These are phyloP conservation scores for Saguinus imperator DNA, from an alignment of 2,113 vertebrate species.

Conservation along the genomic window DNA sequence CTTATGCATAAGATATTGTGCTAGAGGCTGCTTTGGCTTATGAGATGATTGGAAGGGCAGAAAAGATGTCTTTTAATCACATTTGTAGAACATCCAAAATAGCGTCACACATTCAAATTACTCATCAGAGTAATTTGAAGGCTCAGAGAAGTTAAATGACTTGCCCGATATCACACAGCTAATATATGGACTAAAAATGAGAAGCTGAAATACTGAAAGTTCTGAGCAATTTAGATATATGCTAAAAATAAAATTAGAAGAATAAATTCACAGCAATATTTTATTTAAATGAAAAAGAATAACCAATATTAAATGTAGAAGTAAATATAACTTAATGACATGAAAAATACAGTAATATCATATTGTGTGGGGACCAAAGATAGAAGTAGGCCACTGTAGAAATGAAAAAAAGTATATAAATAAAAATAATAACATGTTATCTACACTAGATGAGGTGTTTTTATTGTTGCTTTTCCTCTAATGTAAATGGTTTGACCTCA, in stretches of 20 bases:
- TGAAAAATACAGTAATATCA: not conserved
- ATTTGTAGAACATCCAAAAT: not conserved
- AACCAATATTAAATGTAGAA: not conserved
- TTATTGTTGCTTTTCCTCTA: not conserved
- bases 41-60: not conserved
- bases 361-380: not conserved
- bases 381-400: not conserved
- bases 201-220: not conserved
- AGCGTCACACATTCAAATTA: not conserved
- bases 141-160: not conserved
- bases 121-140: not conserved
- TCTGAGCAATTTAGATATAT: not conserved
- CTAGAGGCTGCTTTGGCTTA: not conserved
- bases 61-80: not conserved
- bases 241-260: not conserved
- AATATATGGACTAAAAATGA: not conserved
- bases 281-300: not conserved
- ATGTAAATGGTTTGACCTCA: not conserved
- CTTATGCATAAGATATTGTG: not conserved
- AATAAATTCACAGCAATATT: conserved; percentile 1
- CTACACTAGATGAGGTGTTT: not conserved
- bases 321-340: not conserved
- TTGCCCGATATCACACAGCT: not conserved
- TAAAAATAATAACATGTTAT: not conserved
- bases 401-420: not conserved